Evolutionary conservation across 2,113 vertebrate species (phyloP), one percentile per base, ranked within the genome.

Genomic region (Elephas maximus): DNA sequence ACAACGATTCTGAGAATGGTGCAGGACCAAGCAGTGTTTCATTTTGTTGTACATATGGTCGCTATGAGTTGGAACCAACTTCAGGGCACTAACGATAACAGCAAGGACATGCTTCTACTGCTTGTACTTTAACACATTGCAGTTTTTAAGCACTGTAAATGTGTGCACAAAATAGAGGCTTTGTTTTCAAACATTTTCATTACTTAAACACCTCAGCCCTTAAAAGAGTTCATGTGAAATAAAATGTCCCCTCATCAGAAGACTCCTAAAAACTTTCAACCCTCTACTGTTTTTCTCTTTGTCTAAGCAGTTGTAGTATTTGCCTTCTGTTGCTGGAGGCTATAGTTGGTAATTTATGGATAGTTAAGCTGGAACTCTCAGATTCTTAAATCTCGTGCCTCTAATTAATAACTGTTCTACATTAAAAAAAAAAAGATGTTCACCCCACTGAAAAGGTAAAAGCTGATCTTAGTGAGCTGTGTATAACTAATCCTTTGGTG

Each of bases 371-470:
- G 23, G 15, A 83, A 62, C n/a, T 88, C 28, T 41, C 41, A 69
- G 57, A 21, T 93, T 87, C 57, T 90, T 90, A 88, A 89, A 90
- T 83, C 76, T 14, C 91, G 14, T 51, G 28, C 9, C 60, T 84
- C 88, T 93, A 83, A 95, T 96, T 96, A 95, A 95, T 90, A 92
- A 83, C 62, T 90, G 8, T 69, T 81, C n/a, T 87, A 2, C 79
- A 93, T 93, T 95, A 92, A 94, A 90, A 71, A 94, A 90, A 71
- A 45, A 45, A 53, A 96, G 37, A 44, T 63, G 23, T 83, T 80
- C 81, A 76, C 67, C 67, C 41, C 57, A 41, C 48, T 76, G 62
- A 71, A 93, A 82, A 96, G 57, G n/a, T 62, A 91, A 95, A 92
- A 78, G 15, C 62, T 79, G 57, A 83, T 87, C 12, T 83, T 48